A percentile compares a stretch with the other conserved stretches of the same genome.
phyloP scores from a whole-genome alignment of 2,797 vertebrate genomes.

The Enteromius thamalakanensis region DNA sequence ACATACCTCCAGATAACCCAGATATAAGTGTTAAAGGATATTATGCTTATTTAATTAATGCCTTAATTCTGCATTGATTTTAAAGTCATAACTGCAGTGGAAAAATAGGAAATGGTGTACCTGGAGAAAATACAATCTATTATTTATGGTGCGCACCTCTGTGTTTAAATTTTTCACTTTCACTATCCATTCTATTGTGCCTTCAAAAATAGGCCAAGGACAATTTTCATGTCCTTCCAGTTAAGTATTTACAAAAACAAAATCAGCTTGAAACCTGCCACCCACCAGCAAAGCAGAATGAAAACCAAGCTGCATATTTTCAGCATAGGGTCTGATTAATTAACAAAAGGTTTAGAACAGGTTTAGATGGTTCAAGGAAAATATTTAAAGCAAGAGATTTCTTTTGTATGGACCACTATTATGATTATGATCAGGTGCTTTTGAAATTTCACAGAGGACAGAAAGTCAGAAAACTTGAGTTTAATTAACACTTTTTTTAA shows the following conservation, averaged over 20 bases:
- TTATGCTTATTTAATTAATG: background rate
- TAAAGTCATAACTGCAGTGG: background rate
- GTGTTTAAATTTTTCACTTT: no score
- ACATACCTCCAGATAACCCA: conserved; percentile 9
- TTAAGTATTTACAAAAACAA: no score
- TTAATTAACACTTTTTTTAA: background rate
- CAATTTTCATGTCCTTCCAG: no score
- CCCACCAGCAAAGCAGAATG: no score
- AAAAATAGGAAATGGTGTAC: background rate
- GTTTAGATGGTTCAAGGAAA: background rate
- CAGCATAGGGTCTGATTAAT: no score
- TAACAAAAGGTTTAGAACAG: background rate
- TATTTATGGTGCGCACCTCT: no score
- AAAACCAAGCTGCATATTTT: no score
- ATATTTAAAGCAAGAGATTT: background rate
- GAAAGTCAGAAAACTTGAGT: background rate
- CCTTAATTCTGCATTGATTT: background rate
- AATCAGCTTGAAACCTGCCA: no score
- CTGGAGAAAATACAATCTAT: background rate
- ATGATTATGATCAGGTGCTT: background rate
- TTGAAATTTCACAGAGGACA: background rate
- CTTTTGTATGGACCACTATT: background rate
- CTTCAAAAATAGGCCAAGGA: no score
- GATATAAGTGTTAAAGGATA: background rate
- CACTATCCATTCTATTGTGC: no score